Evolutionary conservation across 53 echinoderm and acorn worm genomes (phyloP), one percentile per base, ranked within the genome.

Genomic region (Echinarachnius parma): DNA sequence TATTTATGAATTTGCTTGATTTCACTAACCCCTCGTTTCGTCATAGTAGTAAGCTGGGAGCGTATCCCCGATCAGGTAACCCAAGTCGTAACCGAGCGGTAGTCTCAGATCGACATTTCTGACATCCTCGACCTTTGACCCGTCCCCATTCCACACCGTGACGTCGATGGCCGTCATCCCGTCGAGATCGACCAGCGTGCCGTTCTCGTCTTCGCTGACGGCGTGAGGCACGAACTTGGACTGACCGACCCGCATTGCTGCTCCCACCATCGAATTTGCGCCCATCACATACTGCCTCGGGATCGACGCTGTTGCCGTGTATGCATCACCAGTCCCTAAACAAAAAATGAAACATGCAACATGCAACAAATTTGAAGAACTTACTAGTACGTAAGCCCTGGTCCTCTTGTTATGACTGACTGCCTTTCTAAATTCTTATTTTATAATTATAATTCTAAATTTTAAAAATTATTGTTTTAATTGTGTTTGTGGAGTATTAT

Each of bases 21-120:
- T n/a, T 4, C 21, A 62, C 62, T 29, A 24, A 65, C 65, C 65
- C 18, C 45, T 65, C 35, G 23, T 25, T 46, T 65, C 65, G 29
- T 65, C 39, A 29, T 65, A 65, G 30, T 37, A 65, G 46, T 45
- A 65, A 16, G 65, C 65, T 65, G 46, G 22, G 0, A 65, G 11
- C 4, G 45, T 14, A 14, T 65, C 65, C 28, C 65, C 65, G 5
- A 29, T 28, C n/a, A 28, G 37, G 10, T 29, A 5, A 0, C 29
- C 65, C 15, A 42, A 13, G 18, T 39, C 25, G 15, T 1, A 22
- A 3, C 5, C 46, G 0, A 65, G 16, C 11, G 65, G 65, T 14
- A 65, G 46, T 8, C 45, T 65, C 24, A 65, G 39, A 1, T 44
- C 29, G 46, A 65, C 39, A 29, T 65, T 46, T 9, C 15, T 28